Conservation (phyloP, 2,113 vertebrate species). For the Percopsis transmontana region DNA sequence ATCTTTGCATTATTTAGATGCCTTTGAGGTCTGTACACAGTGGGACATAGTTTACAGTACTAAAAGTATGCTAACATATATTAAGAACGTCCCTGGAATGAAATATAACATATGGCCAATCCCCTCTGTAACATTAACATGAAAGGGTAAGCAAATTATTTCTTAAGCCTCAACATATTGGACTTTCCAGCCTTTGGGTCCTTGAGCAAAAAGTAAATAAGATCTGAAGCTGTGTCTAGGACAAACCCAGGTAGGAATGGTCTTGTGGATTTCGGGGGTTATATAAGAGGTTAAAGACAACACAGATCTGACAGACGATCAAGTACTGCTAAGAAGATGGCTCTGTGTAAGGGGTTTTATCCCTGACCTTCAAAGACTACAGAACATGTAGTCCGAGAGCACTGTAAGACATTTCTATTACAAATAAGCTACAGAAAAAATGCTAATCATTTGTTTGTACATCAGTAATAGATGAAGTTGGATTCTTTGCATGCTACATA, state of each 20-base stretch:
- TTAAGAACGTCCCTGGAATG: conserved; percentile 16
- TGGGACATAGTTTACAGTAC: conserved; percentile 49
- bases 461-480: conserved; percentile 10
- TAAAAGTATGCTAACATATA: conserved; percentile 22
- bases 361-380: conserved; percentile 30
- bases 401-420: conserved; percentile 26
- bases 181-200: conserved; percentile 15
- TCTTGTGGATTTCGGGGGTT: neutral
- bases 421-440: conserved; percentile 28
- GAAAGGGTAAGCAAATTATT: conserved; percentile 7
- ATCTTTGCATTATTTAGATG: conserved; percentile 24
- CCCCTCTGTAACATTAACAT: conserved; percentile 4
- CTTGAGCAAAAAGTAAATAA: conserved; percentile 12
- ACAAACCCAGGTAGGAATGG: conserved; percentile 18
- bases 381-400: neutral
- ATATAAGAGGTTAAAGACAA: neutral
- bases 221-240: conserved; percentile 10
- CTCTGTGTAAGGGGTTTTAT: neutral
- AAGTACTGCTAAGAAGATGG: conserved; percentile 8
- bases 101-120: neutral
- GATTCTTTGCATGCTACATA: conserved; percentile 37
- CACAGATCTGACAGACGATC: conserved; percentile 7
- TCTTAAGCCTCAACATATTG: neutral
- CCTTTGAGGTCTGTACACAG: conserved; percentile 34
- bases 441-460: conserved; percentile 16